Percentiles rank a stretch among this genome's conserved stretches.
These are phyloP conservation scores for Pseudochaenichthys georgianus DNA, from an alignment of 2,797 vertebrate species.

Conservation along the genomic window DNA sequence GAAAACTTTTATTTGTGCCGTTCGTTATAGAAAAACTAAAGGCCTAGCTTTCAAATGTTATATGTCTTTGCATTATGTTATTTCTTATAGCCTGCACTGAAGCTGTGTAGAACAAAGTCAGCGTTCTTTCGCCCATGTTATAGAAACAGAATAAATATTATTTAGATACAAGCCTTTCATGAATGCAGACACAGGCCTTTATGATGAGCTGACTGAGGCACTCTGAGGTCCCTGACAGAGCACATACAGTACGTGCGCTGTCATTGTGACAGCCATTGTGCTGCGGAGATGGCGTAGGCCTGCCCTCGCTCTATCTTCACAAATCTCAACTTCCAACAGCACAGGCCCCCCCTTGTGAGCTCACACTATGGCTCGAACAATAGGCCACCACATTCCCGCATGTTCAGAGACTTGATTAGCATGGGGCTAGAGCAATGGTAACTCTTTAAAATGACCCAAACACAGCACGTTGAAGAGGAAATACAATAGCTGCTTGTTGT, in stretches of 20 bases:
- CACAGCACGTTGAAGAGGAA: conserved; percentile 76
- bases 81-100: neutral
- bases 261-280: conserved; percentile 85
- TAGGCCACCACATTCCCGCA: conserved; percentile 84
- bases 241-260: conserved; percentile 79
- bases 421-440: conserved; percentile 74
- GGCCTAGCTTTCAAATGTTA: neutral
- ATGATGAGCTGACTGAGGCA: conserved; percentile 60
- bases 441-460: conserved; percentile 81
- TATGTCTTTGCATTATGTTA: neutral
- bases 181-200: conserved; percentile 64
- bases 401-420: conserved; percentile 84
- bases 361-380: conserved; percentile 84
- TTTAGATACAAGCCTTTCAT: conserved; percentile 63
- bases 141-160: conserved; percentile 49
- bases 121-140: conserved; percentile 25
- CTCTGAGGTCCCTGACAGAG: conserved; percentile 79
- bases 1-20: conserved; percentile 11
- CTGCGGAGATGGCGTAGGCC: conserved; percentile 88
- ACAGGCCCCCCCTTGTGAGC: conserved; percentile 87
- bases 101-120: conserved; percentile 17
- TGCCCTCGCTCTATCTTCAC: conserved; percentile 84
- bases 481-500: conserved; percentile 75
- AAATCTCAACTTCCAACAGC: conserved; percentile 80
- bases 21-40: neutral